Evolutionary conservation across 2,113 vertebrate species (phyloP).

Genomic region (Ivindomyrus marchei): DNA sequence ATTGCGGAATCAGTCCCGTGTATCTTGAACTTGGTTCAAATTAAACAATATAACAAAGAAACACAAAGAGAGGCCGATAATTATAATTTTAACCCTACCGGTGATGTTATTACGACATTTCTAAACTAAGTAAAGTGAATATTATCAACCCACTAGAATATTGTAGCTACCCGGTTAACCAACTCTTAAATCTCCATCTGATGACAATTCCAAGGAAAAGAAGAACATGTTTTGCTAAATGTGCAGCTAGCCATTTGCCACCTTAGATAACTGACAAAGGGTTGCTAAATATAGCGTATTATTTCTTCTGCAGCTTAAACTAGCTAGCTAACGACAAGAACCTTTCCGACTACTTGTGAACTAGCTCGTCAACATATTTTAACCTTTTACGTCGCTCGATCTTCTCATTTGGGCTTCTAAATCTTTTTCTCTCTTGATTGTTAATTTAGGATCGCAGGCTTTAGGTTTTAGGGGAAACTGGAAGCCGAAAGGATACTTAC

Average conservation of each 20-base stretch:
- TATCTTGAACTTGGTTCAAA: not conserved
- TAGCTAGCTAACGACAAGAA: not conserved
- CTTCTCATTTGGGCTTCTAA: not conserved
- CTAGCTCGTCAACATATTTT: not conserved
- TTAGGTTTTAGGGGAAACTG: not conserved
- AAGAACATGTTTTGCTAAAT: not conserved
- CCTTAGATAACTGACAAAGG: not conserved
- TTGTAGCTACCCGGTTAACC: not conserved
- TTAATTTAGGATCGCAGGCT: not conserved
- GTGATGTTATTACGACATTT: not conserved
- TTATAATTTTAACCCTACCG: not conserved
- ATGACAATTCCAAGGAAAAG: not conserved
- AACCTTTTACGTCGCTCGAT: not conserved
- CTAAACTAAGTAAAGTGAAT: not conserved
- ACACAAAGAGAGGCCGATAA: not conserved
- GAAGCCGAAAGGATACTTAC: not conserved
- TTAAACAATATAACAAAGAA: not conserved
- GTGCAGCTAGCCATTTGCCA: not conserved
- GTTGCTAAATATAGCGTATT: not conserved
- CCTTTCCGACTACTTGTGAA: not conserved
- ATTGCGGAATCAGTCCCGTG: not conserved
- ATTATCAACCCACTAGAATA: not conserved
- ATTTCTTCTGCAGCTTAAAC: not conserved
- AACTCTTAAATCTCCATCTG: not conserved
- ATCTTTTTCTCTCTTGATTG: not conserved